Evolutionary conservation across 1,140 invertebrate species (phyloP).

Genomic region (Lepidurus arcticus): DNA sequence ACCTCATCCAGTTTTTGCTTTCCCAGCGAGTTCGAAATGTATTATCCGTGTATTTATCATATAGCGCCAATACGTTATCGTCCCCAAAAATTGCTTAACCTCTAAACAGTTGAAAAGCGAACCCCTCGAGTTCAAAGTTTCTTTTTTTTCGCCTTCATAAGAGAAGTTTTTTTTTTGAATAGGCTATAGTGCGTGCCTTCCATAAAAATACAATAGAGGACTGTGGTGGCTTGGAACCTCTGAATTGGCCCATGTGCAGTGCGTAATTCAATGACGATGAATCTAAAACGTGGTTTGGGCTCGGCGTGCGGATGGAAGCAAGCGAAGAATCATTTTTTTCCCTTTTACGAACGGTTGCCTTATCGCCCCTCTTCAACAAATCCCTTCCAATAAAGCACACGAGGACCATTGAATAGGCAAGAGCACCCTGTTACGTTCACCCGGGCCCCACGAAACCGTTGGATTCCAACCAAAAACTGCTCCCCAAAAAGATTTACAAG

Average conservation of each 20-base stretch:
- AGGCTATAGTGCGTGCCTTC: constrained; percentile 17
- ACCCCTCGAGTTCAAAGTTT: background rate
- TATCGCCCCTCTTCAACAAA: constrained; percentile 13
- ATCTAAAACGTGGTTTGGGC: constrained; percentile 6
- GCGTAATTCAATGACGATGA: constrained; percentile 14
- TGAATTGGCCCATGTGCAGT: constrained; percentile 21
- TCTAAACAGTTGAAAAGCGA: background rate
- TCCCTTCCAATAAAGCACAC: constrained; percentile 16
- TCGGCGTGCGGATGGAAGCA: constrained; percentile 17
- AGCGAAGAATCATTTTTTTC: constrained; percentile 15
- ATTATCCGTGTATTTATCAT: too few relatives aligned
- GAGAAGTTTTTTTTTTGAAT: background rate
- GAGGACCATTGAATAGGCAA: constrained; percentile 1
- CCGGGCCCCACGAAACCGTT: background rate
- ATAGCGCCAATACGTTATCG: too few relatives aligned
- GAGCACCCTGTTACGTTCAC: background rate
- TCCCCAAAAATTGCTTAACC: background rate
- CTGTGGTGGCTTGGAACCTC: background rate
- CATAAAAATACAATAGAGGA: constrained; percentile 5
- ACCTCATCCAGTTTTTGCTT: background rate
- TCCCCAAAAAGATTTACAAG: constrained; percentile 18
- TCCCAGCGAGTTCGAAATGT: background rate
- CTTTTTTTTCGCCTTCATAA: background rate
- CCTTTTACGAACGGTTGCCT: constrained; percentile 4
- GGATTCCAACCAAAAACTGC: constrained; percentile 21